These are phyloP conservation scores for Scartelaos histophorus DNA, from an alignment of 2,113 vertebrate genomes.

Conservation along the genomic window DNA sequence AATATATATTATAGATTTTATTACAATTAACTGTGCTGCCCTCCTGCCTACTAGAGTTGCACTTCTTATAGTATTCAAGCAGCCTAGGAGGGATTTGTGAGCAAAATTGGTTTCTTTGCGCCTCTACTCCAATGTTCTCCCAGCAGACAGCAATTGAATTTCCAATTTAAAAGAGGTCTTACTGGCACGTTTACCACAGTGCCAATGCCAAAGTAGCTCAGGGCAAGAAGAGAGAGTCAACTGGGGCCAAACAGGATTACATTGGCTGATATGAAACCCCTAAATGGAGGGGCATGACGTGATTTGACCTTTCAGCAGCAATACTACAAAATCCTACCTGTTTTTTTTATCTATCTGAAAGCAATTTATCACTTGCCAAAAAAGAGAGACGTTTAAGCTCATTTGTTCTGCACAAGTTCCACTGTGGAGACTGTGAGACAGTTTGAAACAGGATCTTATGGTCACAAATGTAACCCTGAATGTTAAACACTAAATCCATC, in stretches of 20 bases:
- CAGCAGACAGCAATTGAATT: conserved; percentile 20
- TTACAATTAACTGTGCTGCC: not conserved
- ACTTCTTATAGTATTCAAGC: not conserved
- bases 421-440: conserved; percentile 26
- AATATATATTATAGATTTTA: not conserved
- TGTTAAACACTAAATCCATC: conserved; percentile 14
- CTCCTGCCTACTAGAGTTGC: not conserved
- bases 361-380: conserved; percentile 38
- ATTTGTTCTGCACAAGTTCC: conserved; percentile 16
- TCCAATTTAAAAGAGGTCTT: conserved; percentile 30
- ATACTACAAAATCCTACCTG: conserved; percentile 14
- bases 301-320: conserved; percentile 8
- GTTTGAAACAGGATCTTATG: conserved; percentile 62
- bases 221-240: conserved; percentile 5
- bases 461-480: conserved; percentile 42
- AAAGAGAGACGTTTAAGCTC: conserved; percentile 19
- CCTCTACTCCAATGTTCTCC: not conserved
- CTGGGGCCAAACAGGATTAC: conserved; percentile 9
- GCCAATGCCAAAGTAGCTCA: conserved; percentile 30
- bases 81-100: conserved; percentile 26
- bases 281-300: not conserved
- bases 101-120: conserved; percentile 3
- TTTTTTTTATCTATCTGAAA: conserved; percentile 16
- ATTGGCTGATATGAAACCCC: not conserved
- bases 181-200: conserved; percentile 35